Evolutionary conservation across 2,113 vertebrate species (phyloP).

Genomic region (Leiothrix lutea): DNA sequence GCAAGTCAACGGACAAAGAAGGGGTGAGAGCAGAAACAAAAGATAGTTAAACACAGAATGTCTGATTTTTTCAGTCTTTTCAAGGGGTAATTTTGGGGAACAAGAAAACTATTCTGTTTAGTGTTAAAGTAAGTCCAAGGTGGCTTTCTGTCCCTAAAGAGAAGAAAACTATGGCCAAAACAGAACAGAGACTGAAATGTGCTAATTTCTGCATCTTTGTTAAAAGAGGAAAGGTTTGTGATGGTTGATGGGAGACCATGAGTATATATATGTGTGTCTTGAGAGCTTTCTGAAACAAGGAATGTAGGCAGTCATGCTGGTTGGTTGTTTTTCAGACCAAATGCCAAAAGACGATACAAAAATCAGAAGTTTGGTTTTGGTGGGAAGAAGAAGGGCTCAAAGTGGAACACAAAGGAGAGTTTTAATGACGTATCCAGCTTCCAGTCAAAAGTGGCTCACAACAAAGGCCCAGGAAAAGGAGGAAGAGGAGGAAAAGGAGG

Average conservation of each 20-base stretch:
- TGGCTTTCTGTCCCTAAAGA: not conserved
- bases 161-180: not conserved
- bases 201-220: not conserved
- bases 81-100: not conserved
- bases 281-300: not conserved
- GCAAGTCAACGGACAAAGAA: constrained; percentile 62
- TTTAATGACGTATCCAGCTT: constrained; percentile 89
- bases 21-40: constrained; percentile 46
- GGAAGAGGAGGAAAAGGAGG: constrained; percentile 68
- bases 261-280: not conserved
- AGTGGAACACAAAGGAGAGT: constrained; percentile 96
- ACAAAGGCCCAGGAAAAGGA: constrained; percentile 71
- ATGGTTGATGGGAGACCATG: not conserved
- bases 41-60: not conserved
- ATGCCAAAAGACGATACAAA: constrained; percentile 89
- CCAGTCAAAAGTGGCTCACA: constrained; percentile 82
- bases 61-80: not conserved
- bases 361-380: constrained; percentile 96
- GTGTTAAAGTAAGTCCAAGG: not conserved
- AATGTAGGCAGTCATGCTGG: not conserved
- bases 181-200: not conserved
- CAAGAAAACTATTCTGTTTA: not conserved
- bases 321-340: constrained; percentile 74
- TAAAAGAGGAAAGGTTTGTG: not conserved
- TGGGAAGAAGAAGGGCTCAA: constrained; percentile 92